Base-by-base conservation (phyloP, 2,113 vertebrate species). In the Notothenia coriiceps region DNA sequence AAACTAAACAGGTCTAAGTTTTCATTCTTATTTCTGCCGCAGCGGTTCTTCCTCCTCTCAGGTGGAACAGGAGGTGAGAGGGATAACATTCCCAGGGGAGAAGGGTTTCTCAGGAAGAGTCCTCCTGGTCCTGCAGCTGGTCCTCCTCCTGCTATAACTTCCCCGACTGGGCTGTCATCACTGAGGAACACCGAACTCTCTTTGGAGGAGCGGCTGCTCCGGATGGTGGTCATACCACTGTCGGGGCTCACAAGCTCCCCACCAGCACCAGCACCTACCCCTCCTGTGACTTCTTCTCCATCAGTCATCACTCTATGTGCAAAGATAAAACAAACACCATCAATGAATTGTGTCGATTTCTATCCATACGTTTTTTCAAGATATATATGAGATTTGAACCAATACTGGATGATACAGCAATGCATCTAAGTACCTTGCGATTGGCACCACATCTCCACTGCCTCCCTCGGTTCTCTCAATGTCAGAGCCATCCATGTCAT, bases 171-270 rank as follows among this genome's bases (percentile, higher is more conserved):
- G 62, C 97, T 99, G 33, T 99, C 97, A 62, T 99, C 97, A 86
- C 97, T 99, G 29, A 99, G 97, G 73, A 98, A 98, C 88, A 98
- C 97, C 0, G 97, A 99, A 76, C 97, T 98, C 88, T 98, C 97
- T 65, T 99, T 99, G 55, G 97, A 98, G 25, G 97, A 98, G 8
- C 97, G 95, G 74, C 97, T 97, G 87, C 97, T 98, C 87, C 97
- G 95, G 75, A 98, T 97, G 22, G 97, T 98, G 89, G 96, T 97
- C 91, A 98, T 83, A 6, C 97, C 97, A 5, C 97, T 98, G 33
- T 98, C 97, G 18, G 97, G 97, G 84, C 97, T 98, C 40, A 98
- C 96, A 3, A 97, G 95, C 78, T 98, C 97, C 25, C 94, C 64
- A 18, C 94, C 96, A 40, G 52, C 82, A 73, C 33, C 54, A 22